A percentile compares a stretch with the other conserved stretches of the same genome.
Conservation (phyloP, 2,113 vertebrate genomes). For the Polyodon spathula region DNA sequence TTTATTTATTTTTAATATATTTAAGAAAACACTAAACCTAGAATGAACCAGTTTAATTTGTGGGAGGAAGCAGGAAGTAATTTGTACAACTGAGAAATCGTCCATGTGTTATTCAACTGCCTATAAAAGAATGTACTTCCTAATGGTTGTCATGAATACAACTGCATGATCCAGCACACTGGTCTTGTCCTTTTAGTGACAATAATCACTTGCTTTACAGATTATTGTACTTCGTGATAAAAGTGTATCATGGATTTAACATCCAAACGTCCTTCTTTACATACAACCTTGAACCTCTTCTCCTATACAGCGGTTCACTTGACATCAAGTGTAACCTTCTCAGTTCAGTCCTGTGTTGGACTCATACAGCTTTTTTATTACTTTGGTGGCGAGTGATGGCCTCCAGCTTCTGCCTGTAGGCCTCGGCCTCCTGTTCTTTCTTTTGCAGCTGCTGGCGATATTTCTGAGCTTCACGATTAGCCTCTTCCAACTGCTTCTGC, state of each 20-base stretch:
- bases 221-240: neutral
- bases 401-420: constrained; percentile 76
- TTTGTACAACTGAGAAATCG: too few relatives aligned
- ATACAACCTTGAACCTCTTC: neutral
- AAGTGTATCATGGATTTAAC: neutral
- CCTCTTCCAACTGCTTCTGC: constrained; percentile 81
- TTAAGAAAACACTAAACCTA: too few relatives aligned
- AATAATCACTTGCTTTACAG: too few relatives aligned
- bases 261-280: neutral
- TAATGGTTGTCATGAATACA: too few relatives aligned
- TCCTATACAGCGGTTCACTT: too few relatives aligned
- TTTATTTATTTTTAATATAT: constrained; percentile 6
- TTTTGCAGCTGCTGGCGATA: constrained; percentile 76
- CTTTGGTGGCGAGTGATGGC: constrained; percentile 74
- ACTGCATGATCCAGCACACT: neutral
- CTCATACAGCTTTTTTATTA: constrained; percentile 67
- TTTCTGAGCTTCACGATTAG: constrained; percentile 77
- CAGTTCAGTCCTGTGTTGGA: too few relatives aligned
- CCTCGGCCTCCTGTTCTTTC: constrained; percentile 79
- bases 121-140: too few relatives aligned
- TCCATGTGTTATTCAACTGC: too few relatives aligned
- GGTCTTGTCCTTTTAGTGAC: too few relatives aligned
- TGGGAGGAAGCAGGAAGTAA: too few relatives aligned
- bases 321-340: too few relatives aligned
- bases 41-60: too few relatives aligned